Conservation (phyloP, 1,140 invertebrate genomes). For the Drosophila carrolli region DNA sequence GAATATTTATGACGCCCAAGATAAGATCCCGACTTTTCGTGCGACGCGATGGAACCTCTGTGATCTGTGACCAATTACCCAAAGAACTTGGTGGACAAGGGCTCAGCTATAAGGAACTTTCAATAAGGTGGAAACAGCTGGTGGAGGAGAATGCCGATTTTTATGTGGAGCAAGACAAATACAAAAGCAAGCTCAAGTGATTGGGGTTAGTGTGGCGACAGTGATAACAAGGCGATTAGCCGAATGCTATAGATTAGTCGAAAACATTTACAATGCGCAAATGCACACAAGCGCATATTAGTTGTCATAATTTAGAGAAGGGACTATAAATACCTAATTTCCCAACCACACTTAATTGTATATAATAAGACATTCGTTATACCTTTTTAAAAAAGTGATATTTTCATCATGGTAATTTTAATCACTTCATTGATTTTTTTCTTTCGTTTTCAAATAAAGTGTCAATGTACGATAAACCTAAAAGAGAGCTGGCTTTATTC, state of each 20-base stretch:
- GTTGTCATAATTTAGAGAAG: slow-evolving; percentile 11
- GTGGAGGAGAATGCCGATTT: slow-evolving; percentile 86
- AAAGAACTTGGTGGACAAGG: slow-evolving; percentile 87
- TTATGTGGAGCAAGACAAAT: slow-evolving; percentile 87
- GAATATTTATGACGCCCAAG: slow-evolving; percentile 89
- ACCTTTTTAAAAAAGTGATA: not conserved
- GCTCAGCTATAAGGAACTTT: slow-evolving; percentile 85
- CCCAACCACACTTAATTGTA: slow-evolving; percentile 6
- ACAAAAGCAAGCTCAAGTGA: slow-evolving; percentile 84
- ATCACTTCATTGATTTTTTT: not conserved
- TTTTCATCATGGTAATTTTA: slow-evolving; percentile 1
- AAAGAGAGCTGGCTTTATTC: slow-evolving; percentile 15
- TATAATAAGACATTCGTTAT: not conserved
- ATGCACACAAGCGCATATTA: slow-evolving; percentile 25
- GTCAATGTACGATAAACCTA: slow-evolving; percentile 40
- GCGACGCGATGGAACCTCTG: slow-evolving; percentile 81
- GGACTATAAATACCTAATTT: slow-evolving; percentile 1
- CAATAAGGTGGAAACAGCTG: slow-evolving; percentile 86
- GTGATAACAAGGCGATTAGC: slow-evolving; percentile 67
- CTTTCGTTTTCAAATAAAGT: slow-evolving; percentile 12
- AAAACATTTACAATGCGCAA: slow-evolving; percentile 48
- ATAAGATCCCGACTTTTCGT: slow-evolving; percentile 86
- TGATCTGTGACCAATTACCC: slow-evolving; percentile 86
- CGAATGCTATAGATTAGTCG: slow-evolving; percentile 52
- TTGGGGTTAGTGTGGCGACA: slow-evolving; percentile 39